Evolutionary conservation across 2,797 vertebrate species (phyloP), one percentile per base, ranked within the genome.

Genomic region (Danio aesculapii): DNA sequence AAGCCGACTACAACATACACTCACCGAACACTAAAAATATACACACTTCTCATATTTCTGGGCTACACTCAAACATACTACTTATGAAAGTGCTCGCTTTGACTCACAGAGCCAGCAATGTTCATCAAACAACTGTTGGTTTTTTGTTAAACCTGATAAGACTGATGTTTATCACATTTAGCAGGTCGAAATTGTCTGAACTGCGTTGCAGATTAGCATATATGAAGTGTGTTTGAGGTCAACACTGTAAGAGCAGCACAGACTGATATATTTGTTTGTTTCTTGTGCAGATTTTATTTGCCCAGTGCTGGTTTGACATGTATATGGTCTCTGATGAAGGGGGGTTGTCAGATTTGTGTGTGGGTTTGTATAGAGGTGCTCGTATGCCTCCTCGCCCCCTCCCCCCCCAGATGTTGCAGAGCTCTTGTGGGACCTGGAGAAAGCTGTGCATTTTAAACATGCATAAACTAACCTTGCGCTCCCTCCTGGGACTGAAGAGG

Each of bases 21-120:
- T 61, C 71, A 57, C 39, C 7, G 30, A 79, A 75, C 70, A 79
- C 82, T 83, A 80, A 75, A 79, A 80, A 80, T 83, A 83, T 75
- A 83, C 82, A 75, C 70, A 44, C 64, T 69, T 63, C 82, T 79
- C 76, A 70, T 75, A 68, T 79, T 79, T 83, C 82, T 83, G 63
- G 70, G 49, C 21, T 67, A 43, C 6, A n/a, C 76, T 83, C 69
- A 79, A 78, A 83, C 61, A 73, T 68, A 17, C 62, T 61, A 49
- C 39, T 75, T 76, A 16, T 73, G 19, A 75, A 79, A 75, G 63
- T 47, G 19, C 70, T 75, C n/a, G 21, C 52, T 74, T 66, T 74
- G 69, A 66, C 66, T 70, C 43, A 63, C 17, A 73, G 52, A 47
- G 17, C 5, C 5, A 81, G 70, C 79, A 75, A 58, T 81, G 53